A percentile compares a stretch with the other conserved stretches of the same genome.
phyloP scores from a whole-genome alignment of 2,797 vertebrate genomes.

The Melanogrammus aeglefinus region DNA sequence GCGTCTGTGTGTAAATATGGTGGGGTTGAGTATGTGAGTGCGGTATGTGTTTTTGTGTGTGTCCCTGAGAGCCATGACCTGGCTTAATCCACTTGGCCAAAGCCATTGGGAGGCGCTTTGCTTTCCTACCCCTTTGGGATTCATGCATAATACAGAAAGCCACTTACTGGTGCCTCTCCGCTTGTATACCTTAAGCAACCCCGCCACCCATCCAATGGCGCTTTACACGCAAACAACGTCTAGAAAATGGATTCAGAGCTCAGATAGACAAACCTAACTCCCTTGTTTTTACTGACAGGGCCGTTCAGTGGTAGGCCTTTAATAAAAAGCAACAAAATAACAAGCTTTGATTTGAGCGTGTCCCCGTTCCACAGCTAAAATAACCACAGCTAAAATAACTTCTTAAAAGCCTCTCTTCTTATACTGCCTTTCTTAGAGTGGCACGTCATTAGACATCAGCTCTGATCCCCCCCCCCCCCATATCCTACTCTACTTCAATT shows the following conservation, averaged over 20 bases:
- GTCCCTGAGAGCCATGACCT: constrained; percentile 14
- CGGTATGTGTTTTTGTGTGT: neutral
- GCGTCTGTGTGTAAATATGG: neutral
- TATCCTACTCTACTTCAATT: constrained; percentile 49
- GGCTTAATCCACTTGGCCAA: constrained; percentile 41
- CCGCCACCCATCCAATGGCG: too few species aligned
- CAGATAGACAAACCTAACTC: constrained; percentile 51
- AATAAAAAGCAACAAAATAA: constrained; percentile 34
- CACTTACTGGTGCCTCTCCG: neutral
- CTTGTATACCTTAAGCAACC: neutral
- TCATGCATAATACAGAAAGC: constrained; percentile 6
- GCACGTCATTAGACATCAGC: constrained; percentile 41
- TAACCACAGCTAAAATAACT: constrained; percentile 41
- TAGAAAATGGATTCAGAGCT: constrained; percentile 40
- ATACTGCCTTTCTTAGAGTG: constrained; percentile 12
- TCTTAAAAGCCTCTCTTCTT: constrained; percentile 51
- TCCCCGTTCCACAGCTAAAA: constrained; percentile 44
- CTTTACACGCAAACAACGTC: neutral
- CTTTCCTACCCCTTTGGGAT: constrained; percentile 51
- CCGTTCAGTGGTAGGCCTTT: constrained; percentile 55
- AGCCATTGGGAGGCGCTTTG: constrained; percentile 8
- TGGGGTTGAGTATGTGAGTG: too few species aligned
- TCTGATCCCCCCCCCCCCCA: constrained; percentile 16
- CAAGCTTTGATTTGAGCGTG: neutral
- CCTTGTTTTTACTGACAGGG: constrained; percentile 66